Percentiles rank a stretch among this genome's conserved stretches.
These are phyloP conservation scores for Tragelaphus buxtoni DNA, from an alignment of 2,113 vertebrate genomes.

Conservation along the genomic window DNA sequence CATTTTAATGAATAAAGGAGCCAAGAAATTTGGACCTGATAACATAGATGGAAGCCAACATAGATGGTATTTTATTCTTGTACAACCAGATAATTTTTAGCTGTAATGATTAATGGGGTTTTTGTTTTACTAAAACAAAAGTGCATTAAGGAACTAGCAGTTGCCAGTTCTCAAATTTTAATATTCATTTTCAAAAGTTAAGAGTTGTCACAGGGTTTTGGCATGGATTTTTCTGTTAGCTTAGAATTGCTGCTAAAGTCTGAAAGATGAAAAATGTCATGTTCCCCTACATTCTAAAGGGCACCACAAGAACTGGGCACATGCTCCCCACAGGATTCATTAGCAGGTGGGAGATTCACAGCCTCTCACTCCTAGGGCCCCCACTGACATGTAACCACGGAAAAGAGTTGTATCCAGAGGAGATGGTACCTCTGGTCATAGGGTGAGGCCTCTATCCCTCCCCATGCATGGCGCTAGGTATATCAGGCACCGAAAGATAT, in stretches of 20 bases:
- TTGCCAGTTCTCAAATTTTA: not conserved
- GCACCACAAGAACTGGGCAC: not conserved
- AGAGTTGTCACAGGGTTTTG: not conserved
- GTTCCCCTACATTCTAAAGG: not conserved
- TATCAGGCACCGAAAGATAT: not conserved
- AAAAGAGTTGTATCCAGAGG: not conserved
- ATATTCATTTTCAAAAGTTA: conserved; percentile 22
- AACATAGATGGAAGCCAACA: not conserved
- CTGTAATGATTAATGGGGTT: not conserved
- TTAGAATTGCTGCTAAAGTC: not conserved
- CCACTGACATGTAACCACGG: not conserved
- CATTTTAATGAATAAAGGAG: not conserved
- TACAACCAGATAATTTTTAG: not conserved
- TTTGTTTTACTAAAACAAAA: not conserved
- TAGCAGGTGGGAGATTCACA: not conserved
- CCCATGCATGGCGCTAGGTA: accelerated
- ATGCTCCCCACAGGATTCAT: not conserved
- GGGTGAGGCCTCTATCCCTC: not conserved
- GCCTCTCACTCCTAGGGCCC: not conserved
- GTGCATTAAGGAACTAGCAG: not conserved
- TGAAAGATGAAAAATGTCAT: not conserved
- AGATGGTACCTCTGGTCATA: not conserved
- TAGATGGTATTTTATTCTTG: not conserved
- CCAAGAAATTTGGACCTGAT: not conserved
- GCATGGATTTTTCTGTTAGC: not conserved